Percentiles rank a stretch among this genome's conserved stretches.
Evolutionary conservation across 2,113 vertebrate species (phyloP).

Genomic region (Oncorhynchus kisutch): DNA sequence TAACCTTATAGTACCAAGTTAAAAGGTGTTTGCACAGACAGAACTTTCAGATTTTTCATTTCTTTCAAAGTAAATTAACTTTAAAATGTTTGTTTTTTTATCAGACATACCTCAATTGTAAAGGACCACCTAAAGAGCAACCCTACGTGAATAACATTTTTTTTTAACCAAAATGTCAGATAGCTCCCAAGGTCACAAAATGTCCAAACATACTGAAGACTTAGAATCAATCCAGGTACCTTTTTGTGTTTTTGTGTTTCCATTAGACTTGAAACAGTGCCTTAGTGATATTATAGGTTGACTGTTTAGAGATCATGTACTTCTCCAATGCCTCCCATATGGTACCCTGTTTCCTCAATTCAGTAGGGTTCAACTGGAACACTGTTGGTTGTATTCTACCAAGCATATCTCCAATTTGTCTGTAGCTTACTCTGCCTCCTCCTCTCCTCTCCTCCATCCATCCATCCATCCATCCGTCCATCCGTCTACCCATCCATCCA

Average conservation of each 20-base stretch:
- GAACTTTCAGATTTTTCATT: too few species aligned
- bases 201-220: neutral
- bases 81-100: too few species aligned
- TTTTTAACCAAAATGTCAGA: neutral
- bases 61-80: too few species aligned
- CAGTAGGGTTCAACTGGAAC: conserved; percentile 37
- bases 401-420: conserved; percentile 24
- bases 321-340: conserved; percentile 22
- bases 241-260: neutral
- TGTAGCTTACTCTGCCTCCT: conserved; percentile 21
- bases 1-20: too few species aligned
- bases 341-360: conserved; percentile 29
- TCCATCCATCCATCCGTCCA: neutral
- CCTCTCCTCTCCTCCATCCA: neutral
- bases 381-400: conserved; percentile 5
- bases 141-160: too few species aligned
- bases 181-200: neutral
- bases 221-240: neutral
- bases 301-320: conserved; percentile 14
- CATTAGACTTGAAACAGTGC: neutral
- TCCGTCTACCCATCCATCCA: neutral
- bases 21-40: too few species aligned
- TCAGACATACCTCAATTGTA: too few species aligned
- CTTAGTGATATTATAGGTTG: conserved; percentile 4
- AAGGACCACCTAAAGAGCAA: too few species aligned